phyloP scores from a whole-genome alignment of 2,888 invertebrate species.

The Cantharis nigra region DNA sequence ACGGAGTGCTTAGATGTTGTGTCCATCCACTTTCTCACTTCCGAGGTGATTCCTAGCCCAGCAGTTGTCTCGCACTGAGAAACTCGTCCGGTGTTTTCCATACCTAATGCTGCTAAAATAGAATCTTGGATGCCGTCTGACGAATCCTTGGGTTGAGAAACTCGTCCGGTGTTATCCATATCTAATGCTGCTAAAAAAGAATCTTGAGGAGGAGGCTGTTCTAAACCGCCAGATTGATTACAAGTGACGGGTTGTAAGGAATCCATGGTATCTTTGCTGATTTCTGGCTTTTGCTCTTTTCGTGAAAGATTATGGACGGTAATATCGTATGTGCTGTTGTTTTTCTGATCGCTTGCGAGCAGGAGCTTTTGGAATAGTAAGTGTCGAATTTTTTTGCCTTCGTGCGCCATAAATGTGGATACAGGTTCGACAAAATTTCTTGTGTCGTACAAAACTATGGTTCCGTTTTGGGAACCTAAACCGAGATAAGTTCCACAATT shows the following conservation, averaged over 20 bases:
- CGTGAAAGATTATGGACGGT: neutral
- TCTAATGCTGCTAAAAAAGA: no score
- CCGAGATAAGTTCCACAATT: constrained; percentile 58
- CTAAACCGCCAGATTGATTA: neutral
- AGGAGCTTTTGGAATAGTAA: constrained; percentile 55
- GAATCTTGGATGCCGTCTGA: constrained; percentile 39
- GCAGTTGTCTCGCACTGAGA: neutral
- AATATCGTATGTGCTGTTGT: constrained; percentile 1
- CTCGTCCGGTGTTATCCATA: no score
- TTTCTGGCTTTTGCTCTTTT: neutral
- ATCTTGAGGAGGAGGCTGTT: neutral
- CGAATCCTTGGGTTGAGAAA: neutral
- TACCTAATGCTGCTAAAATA: constrained; percentile 44
- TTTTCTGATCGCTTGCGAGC: neutral
- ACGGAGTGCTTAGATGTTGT: neutral
- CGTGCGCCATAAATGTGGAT: constrained; percentile 59
- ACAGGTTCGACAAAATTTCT: constrained; percentile 59
- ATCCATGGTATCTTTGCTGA: neutral
- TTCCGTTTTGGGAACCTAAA: constrained; percentile 62
- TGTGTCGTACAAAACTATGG: constrained; percentile 61
- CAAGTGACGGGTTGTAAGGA: neutral
- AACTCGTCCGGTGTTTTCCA: constrained; percentile 6
- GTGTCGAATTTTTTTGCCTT: constrained; percentile 55
- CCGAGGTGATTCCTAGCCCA: constrained; percentile 24
- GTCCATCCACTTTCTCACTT: constrained; percentile 26